Conservation (phyloP, 92 coral and sea anemone genomes). For the Epizoanthus scotinus region DNA sequence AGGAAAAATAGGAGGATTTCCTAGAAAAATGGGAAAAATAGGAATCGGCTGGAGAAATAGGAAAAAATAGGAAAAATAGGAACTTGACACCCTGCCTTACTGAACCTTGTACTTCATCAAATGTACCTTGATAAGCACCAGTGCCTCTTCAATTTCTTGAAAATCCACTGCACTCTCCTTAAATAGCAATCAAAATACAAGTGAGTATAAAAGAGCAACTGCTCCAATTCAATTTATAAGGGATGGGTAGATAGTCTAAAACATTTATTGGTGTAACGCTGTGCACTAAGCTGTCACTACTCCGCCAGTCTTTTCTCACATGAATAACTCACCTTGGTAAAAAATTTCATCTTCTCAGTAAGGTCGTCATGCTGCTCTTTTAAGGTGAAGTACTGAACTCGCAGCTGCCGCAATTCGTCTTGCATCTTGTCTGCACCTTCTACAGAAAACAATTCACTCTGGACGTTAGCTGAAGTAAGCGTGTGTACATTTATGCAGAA, state of each 20-base stretch:
- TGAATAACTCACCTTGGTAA: slow-evolving; percentile 72
- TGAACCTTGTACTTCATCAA: too few relatives aligned
- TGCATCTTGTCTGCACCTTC: slow-evolving; percentile 80
- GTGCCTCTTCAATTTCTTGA: slow-evolving; percentile 95
- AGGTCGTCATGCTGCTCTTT: slow-evolving; percentile 92
- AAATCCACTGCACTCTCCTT: slow-evolving; percentile 99
- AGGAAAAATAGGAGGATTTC: too few relatives aligned
- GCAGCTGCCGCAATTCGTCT: slow-evolving; percentile 82
- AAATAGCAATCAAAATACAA: neutral
- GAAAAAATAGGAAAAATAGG: too few relatives aligned
- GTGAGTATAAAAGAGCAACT: neutral
- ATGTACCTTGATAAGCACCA: slow-evolving; percentile 85
- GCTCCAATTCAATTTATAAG: neutral
- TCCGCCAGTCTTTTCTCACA: neutral
- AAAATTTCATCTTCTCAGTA: slow-evolving; percentile 94
- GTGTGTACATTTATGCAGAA: too few relatives aligned
- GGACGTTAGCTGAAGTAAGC: too few relatives aligned
- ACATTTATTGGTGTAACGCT: too few relatives aligned
- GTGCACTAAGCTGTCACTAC: too few relatives aligned
- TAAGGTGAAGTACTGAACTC: slow-evolving; percentile 84
- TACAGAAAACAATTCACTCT: slow-evolving; percentile 13
- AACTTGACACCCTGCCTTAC: too few relatives aligned
- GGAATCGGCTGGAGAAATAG: too few relatives aligned
- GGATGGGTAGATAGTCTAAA: too few relatives aligned
- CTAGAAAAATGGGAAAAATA: too few relatives aligned